These are phyloP conservation scores for Steinernema carpocapsae DNA, from an alignment of 2,888 invertebrate genomes.

Conservation along the genomic window DNA sequence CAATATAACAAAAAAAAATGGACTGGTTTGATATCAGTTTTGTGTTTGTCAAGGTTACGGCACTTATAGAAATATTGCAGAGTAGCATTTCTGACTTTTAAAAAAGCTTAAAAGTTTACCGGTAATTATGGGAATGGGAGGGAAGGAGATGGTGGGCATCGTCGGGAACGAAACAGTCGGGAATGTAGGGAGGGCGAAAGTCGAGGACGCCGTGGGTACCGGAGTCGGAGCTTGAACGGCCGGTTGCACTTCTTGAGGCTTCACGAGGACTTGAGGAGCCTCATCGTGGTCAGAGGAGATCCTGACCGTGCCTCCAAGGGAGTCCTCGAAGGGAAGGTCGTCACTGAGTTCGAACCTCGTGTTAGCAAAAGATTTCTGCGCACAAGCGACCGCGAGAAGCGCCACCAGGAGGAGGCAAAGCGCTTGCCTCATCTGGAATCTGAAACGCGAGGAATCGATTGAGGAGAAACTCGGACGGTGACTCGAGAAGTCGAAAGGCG, in stretches of 20 bases:
- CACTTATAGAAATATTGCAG: too few species aligned
- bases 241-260: not conserved
- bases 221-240: slow-evolving; percentile 30
- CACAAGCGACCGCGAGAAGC: slow-evolving; percentile 2
- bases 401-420: slow-evolving; percentile 1
- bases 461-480: not conserved
- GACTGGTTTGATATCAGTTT: too few species aligned
- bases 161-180: slow-evolving; percentile 19
- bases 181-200: slow-evolving; percentile 13
- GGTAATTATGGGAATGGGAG: slow-evolving; percentile 31
- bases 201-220: not conserved
- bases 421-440: slow-evolving; percentile 11
- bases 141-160: slow-evolving; percentile 36
- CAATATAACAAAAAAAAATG: too few species aligned
- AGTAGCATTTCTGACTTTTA: too few species aligned
- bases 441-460: slow-evolving; percentile 20
- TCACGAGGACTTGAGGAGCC: slow-evolving; percentile 13
- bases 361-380: slow-evolving; percentile 48
- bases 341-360: slow-evolving; percentile 52
- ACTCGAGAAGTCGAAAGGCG: not conserved
- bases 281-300: slow-evolving; percentile 16
- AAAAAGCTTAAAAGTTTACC: not conserved
- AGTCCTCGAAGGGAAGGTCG: slow-evolving; percentile 52
- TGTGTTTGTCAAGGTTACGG: too few species aligned
- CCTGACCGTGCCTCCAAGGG: not conserved